Percentiles rank a stretch among this genome's conserved stretches.
Conservation (phyloP, 2,888 invertebrate genomes). For the Ernsta delagoae region DNA sequence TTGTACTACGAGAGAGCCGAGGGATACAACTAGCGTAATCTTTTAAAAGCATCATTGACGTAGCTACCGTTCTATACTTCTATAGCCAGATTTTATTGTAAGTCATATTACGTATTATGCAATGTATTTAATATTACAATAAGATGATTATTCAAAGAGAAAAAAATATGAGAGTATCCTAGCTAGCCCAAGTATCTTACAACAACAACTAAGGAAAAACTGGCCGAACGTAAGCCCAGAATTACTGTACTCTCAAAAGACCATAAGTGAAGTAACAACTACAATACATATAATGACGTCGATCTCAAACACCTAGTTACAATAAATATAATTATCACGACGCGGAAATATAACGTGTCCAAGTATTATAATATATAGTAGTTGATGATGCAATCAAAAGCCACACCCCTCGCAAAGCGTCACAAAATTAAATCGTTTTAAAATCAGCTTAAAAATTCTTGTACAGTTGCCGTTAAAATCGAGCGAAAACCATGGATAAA, state of each 20-base stretch:
- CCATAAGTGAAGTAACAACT: conserved; percentile 38
- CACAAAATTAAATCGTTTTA: conserved; percentile 57
- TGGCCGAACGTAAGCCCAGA: conserved; percentile 26
- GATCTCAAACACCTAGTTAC: conserved; percentile 41
- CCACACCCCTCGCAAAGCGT: conserved; percentile 63
- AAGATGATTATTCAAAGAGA: no score
- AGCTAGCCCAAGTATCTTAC: no score
- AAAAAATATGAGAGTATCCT: no score
- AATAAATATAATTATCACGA: conserved; percentile 48
- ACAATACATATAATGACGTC: conserved; percentile 38
- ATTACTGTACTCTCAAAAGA: conserved; percentile 5
- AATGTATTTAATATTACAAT: no score
- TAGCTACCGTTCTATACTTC: not conserved
- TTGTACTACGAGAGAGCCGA: not conserved
- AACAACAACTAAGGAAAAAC: not conserved
- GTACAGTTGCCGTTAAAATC: conserved; percentile 68
- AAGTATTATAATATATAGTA: conserved; percentile 31
- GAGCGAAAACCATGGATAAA: conserved; percentile 59
- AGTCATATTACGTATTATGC: no score
- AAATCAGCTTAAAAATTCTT: conserved; percentile 64
- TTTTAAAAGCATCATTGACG: not conserved
- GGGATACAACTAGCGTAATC: not conserved
- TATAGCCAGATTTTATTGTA: not conserved
- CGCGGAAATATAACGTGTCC: conserved; percentile 32
- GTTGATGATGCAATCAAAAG: conserved; percentile 22